Evolutionary conservation across 1,140 invertebrate species (phyloP).

Genomic region (Popillia japonica): DNA sequence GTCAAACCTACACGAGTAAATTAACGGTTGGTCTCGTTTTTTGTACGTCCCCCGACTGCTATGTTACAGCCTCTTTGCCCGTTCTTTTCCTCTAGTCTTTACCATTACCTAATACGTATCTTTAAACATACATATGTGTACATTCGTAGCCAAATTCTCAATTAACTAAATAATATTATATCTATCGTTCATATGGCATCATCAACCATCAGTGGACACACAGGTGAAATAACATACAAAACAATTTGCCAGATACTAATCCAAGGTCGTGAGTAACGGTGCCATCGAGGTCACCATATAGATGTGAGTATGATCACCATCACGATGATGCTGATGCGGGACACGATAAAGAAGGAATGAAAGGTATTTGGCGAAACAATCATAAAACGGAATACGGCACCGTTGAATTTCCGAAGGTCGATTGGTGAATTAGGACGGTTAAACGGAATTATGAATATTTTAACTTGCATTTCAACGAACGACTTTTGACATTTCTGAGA

Average conservation of each 20-base stretch:
- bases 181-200: background rate
- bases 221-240: slow-evolving; percentile 1
- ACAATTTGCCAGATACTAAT: slow-evolving; percentile 34
- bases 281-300: slow-evolving; percentile 21
- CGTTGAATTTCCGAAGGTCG: background rate
- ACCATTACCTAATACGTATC: background rate
- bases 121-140: background rate
- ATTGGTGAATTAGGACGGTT: slow-evolving; percentile 4
- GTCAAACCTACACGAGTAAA: slow-evolving; percentile 28
- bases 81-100: background rate
- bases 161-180: background rate
- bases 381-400: background rate
- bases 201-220: background rate
- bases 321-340: slow-evolving; percentile 3
- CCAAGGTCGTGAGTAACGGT: slow-evolving; percentile 31
- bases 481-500: too few relatives aligned
- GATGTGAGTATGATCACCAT: slow-evolving; percentile 2
- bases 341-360: slow-evolving; percentile 14
- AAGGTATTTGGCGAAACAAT: slow-evolving; percentile 24
- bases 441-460: background rate
- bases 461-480: too few relatives aligned
- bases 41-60: background rate
- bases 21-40: slow-evolving; percentile 34
- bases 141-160: background rate
- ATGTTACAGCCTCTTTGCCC: background rate